Evolutionary conservation across 2,797 vertebrate genomes (phyloP), one percentile per base, ranked within the genome.

Genomic region (Knipowitschia caucasica): DNA sequence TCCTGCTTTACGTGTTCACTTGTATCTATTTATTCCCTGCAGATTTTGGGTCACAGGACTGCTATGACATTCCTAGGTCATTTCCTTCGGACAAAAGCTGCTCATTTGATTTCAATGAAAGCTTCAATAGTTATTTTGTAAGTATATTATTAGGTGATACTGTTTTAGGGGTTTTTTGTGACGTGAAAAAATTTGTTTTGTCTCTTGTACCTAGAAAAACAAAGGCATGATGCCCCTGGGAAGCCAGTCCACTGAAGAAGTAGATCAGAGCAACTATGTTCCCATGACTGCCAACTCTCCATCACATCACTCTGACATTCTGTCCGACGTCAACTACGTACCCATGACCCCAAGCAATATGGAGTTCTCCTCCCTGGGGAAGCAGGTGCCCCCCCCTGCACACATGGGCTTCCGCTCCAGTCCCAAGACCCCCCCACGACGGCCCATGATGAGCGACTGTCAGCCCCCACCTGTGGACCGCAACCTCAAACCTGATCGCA

Each of bases 381-480:
- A 95, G 84, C 96, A 99, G 88, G 96, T 99, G 3, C 96, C 97
- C 45, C 97, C 97, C 35, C 96, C 97, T 2, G 95, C 95, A 62
- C 96, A 99, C 79, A 96, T 98, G 96, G 96, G 96, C 70, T 99
- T 99, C 76, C 91, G 95, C 64, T 95, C 94, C 58, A 99, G 96
- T 75, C 96, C 97, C 44, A 97, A 99, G 84, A 99, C 96, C 24
- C 95, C 96, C 26, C 96, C 96, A 30, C 90, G 95, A 64, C 91
- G 93, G 65, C 93, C 94, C 5, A 88, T 97, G 71, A 92, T 90
- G 67, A 88, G 84, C 7, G 95, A 98, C 59, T 97, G 93, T 83
- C 96, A 96, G 78, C 96, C 96, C 0, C 97, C 97, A 0, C 97
- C 97, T 0, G 94, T 98, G 67, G 95, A 99, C 80, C 92, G 97